Conservation (phyloP, 2,888 invertebrate species). For the Acheta domesticus region DNA sequence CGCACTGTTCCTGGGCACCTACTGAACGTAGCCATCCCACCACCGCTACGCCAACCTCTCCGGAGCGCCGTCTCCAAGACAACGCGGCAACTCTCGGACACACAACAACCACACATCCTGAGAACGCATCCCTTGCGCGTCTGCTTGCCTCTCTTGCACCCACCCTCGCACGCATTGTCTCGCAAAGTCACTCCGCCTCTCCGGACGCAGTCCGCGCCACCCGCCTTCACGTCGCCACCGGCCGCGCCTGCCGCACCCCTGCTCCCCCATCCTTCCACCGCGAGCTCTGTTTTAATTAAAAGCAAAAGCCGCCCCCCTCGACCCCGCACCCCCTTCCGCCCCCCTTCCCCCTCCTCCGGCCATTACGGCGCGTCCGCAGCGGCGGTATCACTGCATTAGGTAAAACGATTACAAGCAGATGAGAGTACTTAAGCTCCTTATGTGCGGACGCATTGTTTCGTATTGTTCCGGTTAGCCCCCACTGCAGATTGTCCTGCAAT, state of each 20-base stretch:
- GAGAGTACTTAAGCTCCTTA: constrained; percentile 18
- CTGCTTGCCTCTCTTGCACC: too few species aligned
- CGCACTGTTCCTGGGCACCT: too few species aligned
- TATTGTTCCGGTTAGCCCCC: constrained; percentile 18
- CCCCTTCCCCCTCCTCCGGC: neutral
- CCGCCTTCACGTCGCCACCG: neutral
- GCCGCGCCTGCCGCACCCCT: neutral
- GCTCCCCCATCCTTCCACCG: neutral
- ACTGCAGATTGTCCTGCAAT: constrained; percentile 10
- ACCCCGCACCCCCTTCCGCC: neutral
- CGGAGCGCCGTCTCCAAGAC: too few species aligned
- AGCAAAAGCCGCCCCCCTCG: neutral
- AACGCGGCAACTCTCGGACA: too few species aligned
- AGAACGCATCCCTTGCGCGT: too few species aligned
- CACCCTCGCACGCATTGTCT: too few species aligned
- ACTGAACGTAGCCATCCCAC: too few species aligned
- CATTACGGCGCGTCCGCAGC: neutral
- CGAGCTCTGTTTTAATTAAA: neutral
- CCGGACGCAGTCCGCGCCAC: neutral
- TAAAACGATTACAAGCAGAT: constrained; percentile 12
- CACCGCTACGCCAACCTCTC: too few species aligned
- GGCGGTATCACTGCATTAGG: constrained; percentile 18
- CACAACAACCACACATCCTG: too few species aligned
- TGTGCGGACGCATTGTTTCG: constrained; percentile 18
- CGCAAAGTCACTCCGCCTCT: neutral